Evolutionary conservation across 1,140 invertebrate species (phyloP).

Genomic region (Leptinotarsa lineolata): DNA sequence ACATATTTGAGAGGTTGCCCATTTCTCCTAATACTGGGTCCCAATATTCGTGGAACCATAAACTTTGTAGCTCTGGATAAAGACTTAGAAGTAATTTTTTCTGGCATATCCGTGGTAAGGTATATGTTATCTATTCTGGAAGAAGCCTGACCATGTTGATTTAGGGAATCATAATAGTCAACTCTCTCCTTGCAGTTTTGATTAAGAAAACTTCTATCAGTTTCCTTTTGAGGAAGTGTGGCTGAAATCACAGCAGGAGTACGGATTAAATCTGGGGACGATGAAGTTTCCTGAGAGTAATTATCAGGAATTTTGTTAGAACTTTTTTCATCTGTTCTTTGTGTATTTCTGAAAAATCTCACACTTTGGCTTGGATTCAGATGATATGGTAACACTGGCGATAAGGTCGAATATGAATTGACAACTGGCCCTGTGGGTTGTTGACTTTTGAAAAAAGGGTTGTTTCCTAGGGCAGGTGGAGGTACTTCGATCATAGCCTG

Average conservation of each 20-base stretch:
- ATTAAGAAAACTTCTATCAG: not conserved
- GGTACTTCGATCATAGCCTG: conserved; percentile 3
- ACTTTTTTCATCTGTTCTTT: conserved; percentile 5
- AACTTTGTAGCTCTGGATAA: not conserved
- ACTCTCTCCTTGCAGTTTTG: not conserved
- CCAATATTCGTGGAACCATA: not conserved
- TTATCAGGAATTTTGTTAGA: no score
- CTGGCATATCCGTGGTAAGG: not conserved
- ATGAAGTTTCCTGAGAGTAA: not conserved
- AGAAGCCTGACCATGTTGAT: not conserved
- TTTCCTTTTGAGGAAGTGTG: not conserved
- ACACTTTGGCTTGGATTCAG: not conserved
- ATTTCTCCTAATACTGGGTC: not conserved
- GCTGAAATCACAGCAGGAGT: conserved; percentile 9
- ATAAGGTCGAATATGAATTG: conserved; percentile 13
- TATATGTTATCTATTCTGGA: conserved; percentile 6
- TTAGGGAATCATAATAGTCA: not conserved
- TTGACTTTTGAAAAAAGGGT: not conserved
- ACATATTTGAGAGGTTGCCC: not conserved
- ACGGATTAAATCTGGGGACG: conserved; percentile 18
- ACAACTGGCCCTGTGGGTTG: not conserved
- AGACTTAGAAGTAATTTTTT: not conserved
- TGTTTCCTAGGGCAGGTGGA: not conserved
- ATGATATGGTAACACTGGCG: conserved; percentile 1
- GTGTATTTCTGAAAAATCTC: not conserved